Base-by-base conservation (phyloP, 2,113 vertebrate genomes). In the Daubentonia madagascariensis region DNA sequence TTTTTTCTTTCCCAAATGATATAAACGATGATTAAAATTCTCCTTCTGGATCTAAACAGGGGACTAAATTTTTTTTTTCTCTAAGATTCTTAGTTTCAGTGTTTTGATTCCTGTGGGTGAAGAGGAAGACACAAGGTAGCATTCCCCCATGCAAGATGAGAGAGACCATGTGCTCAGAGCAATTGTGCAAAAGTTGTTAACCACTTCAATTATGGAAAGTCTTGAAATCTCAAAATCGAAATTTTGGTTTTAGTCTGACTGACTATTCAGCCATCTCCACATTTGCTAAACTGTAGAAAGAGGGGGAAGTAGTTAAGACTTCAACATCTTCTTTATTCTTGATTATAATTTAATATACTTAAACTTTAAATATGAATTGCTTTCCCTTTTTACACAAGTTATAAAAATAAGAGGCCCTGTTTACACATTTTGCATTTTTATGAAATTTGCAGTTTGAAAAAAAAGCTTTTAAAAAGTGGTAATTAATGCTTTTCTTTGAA, bases 311-410 rank as follows among this genome's bases (percentile, higher is more conserved):
- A 87, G n/a, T 72, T 17, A 54, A 91, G 95, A 97, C 57, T 90
- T 89, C n/a, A 25, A 43, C 12, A 10, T 95, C 94, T 91, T 52
- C 32, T 30, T 84, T 79, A 32, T 32, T 76, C 79, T 68, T 89
- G 80, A 92, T 96, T 68, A 95, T 97, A 91, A 80, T 96, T 92
- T 98, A 97, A 92, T 97, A 12, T 43, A 22, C 76, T 90, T 96
- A 54, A 83, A 63, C 96, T 92, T 98, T 98, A 98, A 98, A 98
- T 98, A 98, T 98, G 97, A 98, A 98, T 97, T 95, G 96, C 96
- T 97, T 98, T 98, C 79, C 97, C 95, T 98, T 98, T 98, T 97
- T 98, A 98, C 97, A 97, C 14, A 63, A 98, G 97, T 97, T 97
- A 65, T 13, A n/a, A 81, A 97, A 97, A 97, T 98, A 89, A 97